A percentile compares a stretch with the other conserved stretches of the same genome.
These are phyloP conservation scores for Drosophila bocqueti DNA, from an alignment of 1,140 invertebrate species.

Conservation along the genomic window DNA sequence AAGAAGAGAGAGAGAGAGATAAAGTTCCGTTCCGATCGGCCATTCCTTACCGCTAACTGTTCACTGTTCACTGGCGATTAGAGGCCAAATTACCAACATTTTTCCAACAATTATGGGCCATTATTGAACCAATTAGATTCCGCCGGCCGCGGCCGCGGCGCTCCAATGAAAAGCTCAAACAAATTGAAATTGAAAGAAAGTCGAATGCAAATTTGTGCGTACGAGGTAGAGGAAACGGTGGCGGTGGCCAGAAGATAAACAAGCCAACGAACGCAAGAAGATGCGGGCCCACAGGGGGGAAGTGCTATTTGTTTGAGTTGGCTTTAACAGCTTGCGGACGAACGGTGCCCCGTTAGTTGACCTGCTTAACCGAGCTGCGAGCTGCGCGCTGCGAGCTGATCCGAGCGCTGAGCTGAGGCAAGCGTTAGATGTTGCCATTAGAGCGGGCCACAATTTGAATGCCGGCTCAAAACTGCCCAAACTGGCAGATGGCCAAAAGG, in stretches of 20 bases:
- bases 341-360: conserved; percentile 77
- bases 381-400: conserved; percentile 34
- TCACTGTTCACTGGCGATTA: conserved; percentile 52
- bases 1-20: conserved; percentile 7
- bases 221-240: conserved; percentile 10
- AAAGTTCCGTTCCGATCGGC: conserved; percentile 26
- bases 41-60: conserved; percentile 49
- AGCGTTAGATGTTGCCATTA: conserved; percentile 24
- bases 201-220: conserved; percentile 63
- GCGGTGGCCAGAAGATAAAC: conserved; percentile 23
- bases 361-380: conserved; percentile 61
- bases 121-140: conserved; percentile 61
- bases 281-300: conserved; percentile 51
- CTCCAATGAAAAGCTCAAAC: conserved; percentile 38
- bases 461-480: conserved; percentile 21
- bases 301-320: conserved; percentile 79
- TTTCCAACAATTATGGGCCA: conserved; percentile 71
- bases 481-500: conserved; percentile 40
- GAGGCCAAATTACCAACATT: conserved; percentile 65
- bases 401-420: conserved; percentile 19
- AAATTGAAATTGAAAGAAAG: conserved; percentile 68
- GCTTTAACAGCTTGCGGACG: conserved; percentile 78
- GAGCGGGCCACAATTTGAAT: conserved; percentile 23
- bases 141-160: neutral
- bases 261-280: conserved; percentile 13